Base-by-base conservation (phyloP, 2,888 invertebrate species). In the Merodon equestris region DNA sequence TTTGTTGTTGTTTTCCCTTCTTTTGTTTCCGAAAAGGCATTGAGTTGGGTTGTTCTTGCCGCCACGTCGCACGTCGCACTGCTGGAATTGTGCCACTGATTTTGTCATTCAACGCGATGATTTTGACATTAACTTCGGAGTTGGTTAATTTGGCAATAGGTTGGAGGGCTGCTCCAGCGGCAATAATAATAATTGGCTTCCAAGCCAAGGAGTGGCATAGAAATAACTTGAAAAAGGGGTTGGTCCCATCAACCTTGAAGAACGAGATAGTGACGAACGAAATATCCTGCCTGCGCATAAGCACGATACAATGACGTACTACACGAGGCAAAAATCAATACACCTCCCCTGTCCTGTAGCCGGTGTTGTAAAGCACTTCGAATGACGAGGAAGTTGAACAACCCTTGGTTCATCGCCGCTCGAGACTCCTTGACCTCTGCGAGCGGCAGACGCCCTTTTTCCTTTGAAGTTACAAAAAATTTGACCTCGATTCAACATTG, bases 91-190 rank as follows among this genome's bases (percentile, higher is more conserved):
- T 74, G 79, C 79, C 79, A 68, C 79, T 58, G 77, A 73, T 72
- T 77, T 72, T 61, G 72, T 71, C 66, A 76, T 17, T 12, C 40
- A 51, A 64, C 64, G 18, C 73, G 79, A 79, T 79, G 79, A 70
- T 79, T 79, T 79, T 79, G 79, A 79, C 79, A 79, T 79, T 79
- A 79, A 27, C 27, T 27, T 7, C 27, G 7, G 27, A 79, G 79
- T 60, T 60, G 58, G 79, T 79, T 79, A 79, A 79, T 79, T 79
- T 79, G 79, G 79, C 74, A 79, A 79, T 74, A 79, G 74, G 79
- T 79, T 79, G 79, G 50, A 74, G 53, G 68, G 79, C 74, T 68
- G 68, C 74, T 50, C 67, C 27, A 27, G 68, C 64, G 47, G 73
- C 54, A 13, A 50, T 60, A 68, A 50, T 60, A 68, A 68, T 74